Percentiles rank a stretch among this genome's conserved stretches.
These are phyloP conservation scores for Dynastes tityus DNA, from an alignment of 2,888 invertebrate species.

Conservation along the genomic window DNA sequence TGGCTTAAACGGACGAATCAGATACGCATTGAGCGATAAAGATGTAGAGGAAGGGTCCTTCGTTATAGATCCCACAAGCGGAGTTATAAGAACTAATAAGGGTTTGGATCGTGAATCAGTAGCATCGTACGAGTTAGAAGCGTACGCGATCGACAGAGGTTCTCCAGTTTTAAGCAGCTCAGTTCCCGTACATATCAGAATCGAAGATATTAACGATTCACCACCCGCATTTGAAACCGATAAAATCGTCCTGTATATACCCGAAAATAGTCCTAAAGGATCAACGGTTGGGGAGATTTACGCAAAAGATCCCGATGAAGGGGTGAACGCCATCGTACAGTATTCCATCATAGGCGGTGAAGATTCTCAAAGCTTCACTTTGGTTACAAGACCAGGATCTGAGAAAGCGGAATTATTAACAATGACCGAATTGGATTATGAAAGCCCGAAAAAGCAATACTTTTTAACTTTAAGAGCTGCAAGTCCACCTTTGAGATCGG, in stretches of 20 bases:
- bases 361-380: slow-evolving; percentile 88
- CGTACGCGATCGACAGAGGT: slow-evolving; percentile 92
- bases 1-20: slow-evolving; percentile 89
- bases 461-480: slow-evolving; percentile 92
- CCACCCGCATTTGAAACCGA: slow-evolving; percentile 93
- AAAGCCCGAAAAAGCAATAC: slow-evolving; percentile 92
- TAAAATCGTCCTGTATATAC: slow-evolving; percentile 88
- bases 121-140: slow-evolving; percentile 87
- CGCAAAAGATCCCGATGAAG: slow-evolving; percentile 94
- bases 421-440: slow-evolving; percentile 94
- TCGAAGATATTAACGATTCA: slow-evolving; percentile 93
- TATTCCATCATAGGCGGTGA: slow-evolving; percentile 96
- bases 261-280: slow-evolving; percentile 97
- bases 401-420: slow-evolving; percentile 92
- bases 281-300: slow-evolving; percentile 93
- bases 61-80: slow-evolving; percentile 92
- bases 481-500: slow-evolving; percentile 90
- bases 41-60: slow-evolving; percentile 91
- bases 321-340: slow-evolving; percentile 91
- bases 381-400: slow-evolving; percentile 86
- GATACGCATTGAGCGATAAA: slow-evolving; percentile 82
- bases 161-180: slow-evolving; percentile 69
- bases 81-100: slow-evolving; percentile 91
- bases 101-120: slow-evolving; percentile 93
- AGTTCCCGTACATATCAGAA: slow-evolving; percentile 84